These are phyloP conservation scores for Phortica okadai DNA, from an alignment of 2,888 invertebrate genomes.

Conservation along the genomic window DNA sequence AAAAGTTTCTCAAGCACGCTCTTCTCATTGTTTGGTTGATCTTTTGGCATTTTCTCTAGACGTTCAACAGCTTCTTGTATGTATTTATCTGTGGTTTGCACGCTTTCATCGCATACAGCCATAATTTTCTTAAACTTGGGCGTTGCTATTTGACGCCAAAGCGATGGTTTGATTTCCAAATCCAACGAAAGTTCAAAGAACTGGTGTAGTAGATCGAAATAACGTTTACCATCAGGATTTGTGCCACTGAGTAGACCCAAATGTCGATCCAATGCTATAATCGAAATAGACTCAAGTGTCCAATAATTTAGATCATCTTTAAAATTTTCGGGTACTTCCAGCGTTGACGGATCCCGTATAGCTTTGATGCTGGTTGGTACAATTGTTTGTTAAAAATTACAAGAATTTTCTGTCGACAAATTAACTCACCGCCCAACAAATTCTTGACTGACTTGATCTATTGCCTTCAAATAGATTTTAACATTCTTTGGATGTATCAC, in stretches of 20 bases:
- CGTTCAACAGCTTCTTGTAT: background rate
- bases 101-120: background rate
- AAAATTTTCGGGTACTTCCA: constrained; percentile 76
- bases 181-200: constrained; percentile 45
- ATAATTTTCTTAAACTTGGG: constrained; percentile 47
- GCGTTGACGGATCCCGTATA: constrained; percentile 62
- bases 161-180: constrained; percentile 55
- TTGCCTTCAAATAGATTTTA: constrained; percentile 76
- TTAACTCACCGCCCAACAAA: constrained; percentile 52
- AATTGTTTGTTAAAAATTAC: background rate
- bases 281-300: constrained; percentile 78
- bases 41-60: background rate
- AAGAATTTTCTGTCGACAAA: background rate
- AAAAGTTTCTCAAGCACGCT: constrained; percentile 81
- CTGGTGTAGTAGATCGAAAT: constrained; percentile 44
- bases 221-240: constrained; percentile 50
- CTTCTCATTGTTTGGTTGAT: background rate
- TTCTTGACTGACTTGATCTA: constrained; percentile 76
- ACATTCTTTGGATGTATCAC: constrained; percentile 80
- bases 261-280: constrained; percentile 73
- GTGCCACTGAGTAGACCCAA: constrained; percentile 56
- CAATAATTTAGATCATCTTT: constrained; percentile 78
- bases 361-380: constrained; percentile 64
- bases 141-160: constrained; percentile 55
- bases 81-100: background rate